Base-by-base conservation (phyloP, 2,113 vertebrate species). In the Sterrhoptilus dennistouni region DNA sequence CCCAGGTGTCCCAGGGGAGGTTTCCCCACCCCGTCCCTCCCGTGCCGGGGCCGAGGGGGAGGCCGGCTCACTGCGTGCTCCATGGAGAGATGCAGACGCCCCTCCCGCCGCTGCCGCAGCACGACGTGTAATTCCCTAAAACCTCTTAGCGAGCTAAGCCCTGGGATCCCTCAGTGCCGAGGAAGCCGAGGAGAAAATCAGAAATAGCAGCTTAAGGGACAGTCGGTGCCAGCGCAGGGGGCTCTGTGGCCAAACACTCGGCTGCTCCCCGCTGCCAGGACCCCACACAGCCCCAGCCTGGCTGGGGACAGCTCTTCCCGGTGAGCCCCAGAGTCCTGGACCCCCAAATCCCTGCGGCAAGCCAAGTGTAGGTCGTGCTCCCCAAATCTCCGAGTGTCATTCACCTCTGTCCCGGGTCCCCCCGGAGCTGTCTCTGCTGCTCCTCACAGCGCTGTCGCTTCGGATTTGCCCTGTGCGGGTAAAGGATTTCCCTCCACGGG, bases 121-220 rank as follows among this genome's bases (percentile, higher is more conserved):
- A 89, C 87, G 91, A 87, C 1, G 2, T 8, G 56, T 96, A 96
- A 96, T 93, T 90, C 92, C 47, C 68, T 96, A 60, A 96, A 93
- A 36, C 92, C 95, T 96, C 93, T 97, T 96, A 96, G 56, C 0
- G 1, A 27, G 68, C 93, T 95, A 93, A 97, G 92, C 87, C 75
- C 71, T 25, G 88, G 35, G 24, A 95, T 92, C 64, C 83, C 83
- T 57, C 18, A 36, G 76, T 75, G 93, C 93, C 35, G 90, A 95
- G 92, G 90, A 91, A 83, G 63, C 75, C 59, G 40, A 56, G 82
- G 89, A 93, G 93, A 94, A 93, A 93, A 96, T 50, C 90, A 94
- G 95, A 86, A 92, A 83, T 25, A 93, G 85, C 85, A 86, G 79
- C 93, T 91, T 84, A 81, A 63, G 1, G 6, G 25, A 14, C 35